phyloP scores from a whole-genome alignment of 2,113 vertebrate species.

The Mormyrus iriodes region DNA sequence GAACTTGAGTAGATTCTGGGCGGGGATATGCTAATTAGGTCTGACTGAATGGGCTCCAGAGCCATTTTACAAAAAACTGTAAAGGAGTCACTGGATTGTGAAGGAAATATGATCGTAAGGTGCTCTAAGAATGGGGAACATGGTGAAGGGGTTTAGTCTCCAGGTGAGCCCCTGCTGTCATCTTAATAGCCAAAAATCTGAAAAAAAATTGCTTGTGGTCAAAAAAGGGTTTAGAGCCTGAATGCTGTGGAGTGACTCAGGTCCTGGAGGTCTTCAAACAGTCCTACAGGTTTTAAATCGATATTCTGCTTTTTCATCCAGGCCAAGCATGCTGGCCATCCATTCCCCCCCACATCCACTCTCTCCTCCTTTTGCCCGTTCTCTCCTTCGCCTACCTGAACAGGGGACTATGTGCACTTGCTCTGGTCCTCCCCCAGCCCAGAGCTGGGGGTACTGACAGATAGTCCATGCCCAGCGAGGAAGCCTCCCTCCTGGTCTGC shows the following conservation, averaged over 20 bases:
- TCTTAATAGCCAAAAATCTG: neutral
- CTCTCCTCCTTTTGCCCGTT: neutral
- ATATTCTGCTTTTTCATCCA: neutral
- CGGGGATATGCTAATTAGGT: too few relatives aligned
- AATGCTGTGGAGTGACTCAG: neutral
- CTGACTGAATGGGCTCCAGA: too few relatives aligned
- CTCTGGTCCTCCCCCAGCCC: conserved; percentile 78
- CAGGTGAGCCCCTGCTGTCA: neutral
- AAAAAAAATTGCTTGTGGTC: too few relatives aligned
- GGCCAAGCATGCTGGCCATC: neutral
- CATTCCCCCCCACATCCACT: neutral
- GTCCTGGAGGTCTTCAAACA: too few relatives aligned
- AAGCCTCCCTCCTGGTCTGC: conserved; percentile 51
- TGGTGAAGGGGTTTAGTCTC: neutral
- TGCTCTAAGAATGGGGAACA: too few relatives aligned
- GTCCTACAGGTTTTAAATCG: neutral
- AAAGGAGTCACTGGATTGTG: too few relatives aligned
- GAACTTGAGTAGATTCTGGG: too few relatives aligned
- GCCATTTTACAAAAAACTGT: too few relatives aligned
- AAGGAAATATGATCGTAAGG: too few relatives aligned
- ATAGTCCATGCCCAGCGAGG: conserved; percentile 76
- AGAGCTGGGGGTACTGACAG: conserved; percentile 81
- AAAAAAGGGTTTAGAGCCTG: neutral
- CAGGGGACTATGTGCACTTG: conserved; percentile 79
- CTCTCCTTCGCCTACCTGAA: conserved; percentile 65